Base-by-base conservation (phyloP, 1,140 invertebrate genomes). In the Dendroctonus ponderosae region DNA sequence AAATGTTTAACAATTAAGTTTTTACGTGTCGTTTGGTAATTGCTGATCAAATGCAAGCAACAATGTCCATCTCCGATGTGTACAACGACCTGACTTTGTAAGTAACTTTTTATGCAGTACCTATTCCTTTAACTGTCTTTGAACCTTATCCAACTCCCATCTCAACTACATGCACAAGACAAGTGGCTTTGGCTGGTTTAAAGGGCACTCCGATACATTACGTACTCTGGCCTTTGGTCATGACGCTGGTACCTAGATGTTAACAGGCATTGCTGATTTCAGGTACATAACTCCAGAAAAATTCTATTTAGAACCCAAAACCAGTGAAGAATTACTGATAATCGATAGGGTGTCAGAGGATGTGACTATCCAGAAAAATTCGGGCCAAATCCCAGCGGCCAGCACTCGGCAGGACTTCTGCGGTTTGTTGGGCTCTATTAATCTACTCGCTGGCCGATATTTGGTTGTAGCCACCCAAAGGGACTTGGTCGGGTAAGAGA, bases 381-480 rank as follows among this genome's bases (percentile, higher is more conserved):
- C 80, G 56, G 82, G 81, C 68, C 82, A 86, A 74, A 86, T 89
- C 71, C 85, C 86, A 62, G 78, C 84, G 26, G 83, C 83, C 43
- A 86, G 84, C 46, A 84, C 83, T 62, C 85, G 86, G 63, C 86
- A 87, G 67, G 85, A 87, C 67, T 92, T 98, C 68, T 94, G 89
- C 84, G 96, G 96, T 4, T 86, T 99, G 53, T 78, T 98, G 14
- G 96, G 96, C 11, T 89, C 89, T 44, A 90, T 98, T 54, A 85
- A 87, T 65, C 81, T 98, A 0, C 81, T 98, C 42, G 89, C 92
- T 67, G 94, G 94, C 59, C 85, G 89, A 53, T 96, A 97, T 77
- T 82, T 99, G 14, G 84, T 99, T 65, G 89, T 98, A 0, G 93
- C 96, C 54, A 97, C 94, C 14, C 88, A 91, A 71, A 87, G 91